Evolutionary conservation across 2,888 invertebrate species (phyloP).

Genomic region (Temnothorax unifasciatus): DNA sequence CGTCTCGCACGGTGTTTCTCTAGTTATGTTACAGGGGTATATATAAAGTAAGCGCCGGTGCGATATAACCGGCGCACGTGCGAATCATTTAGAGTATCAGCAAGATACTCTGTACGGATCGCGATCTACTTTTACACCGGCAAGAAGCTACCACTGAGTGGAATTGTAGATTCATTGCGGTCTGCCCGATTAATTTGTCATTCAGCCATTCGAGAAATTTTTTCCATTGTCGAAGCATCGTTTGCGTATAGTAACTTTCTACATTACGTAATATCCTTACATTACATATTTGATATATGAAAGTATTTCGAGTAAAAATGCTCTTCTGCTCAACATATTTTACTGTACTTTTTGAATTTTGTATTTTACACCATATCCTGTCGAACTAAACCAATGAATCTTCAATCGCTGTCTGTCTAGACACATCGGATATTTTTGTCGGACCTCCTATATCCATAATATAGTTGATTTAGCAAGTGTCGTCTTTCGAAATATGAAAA

Average conservation of each 20-base stretch:
- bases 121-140: conserved; percentile 23
- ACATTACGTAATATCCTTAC: background rate
- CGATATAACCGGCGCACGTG: conserved; percentile 38
- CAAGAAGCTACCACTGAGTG: conserved; percentile 13
- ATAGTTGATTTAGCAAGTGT: background rate
- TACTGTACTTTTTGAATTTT: conserved; percentile 1
- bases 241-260: background rate
- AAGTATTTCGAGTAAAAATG: background rate
- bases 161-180: conserved; percentile 35
- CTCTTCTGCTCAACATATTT: background rate
- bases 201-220: background rate
- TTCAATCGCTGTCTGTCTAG: conserved; percentile 30
- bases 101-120: conserved; percentile 2
- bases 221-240: background rate
- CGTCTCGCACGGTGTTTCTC: conserved; percentile 26
- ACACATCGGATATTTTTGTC: conserved; percentile 28
- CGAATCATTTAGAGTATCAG: conserved; percentile 37
- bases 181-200: conserved; percentile 14
- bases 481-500: background rate
- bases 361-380: background rate
- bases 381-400: background rate
- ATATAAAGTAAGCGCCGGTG: conserved; percentile 30
- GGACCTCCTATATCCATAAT: background rate
- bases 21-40: conserved; percentile 27
- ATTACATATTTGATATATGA: background rate